Evolutionary conservation across 2,113 vertebrate genomes (phyloP), one percentile per base, ranked within the genome.

Genomic region (Falcunculus frontatus): DNA sequence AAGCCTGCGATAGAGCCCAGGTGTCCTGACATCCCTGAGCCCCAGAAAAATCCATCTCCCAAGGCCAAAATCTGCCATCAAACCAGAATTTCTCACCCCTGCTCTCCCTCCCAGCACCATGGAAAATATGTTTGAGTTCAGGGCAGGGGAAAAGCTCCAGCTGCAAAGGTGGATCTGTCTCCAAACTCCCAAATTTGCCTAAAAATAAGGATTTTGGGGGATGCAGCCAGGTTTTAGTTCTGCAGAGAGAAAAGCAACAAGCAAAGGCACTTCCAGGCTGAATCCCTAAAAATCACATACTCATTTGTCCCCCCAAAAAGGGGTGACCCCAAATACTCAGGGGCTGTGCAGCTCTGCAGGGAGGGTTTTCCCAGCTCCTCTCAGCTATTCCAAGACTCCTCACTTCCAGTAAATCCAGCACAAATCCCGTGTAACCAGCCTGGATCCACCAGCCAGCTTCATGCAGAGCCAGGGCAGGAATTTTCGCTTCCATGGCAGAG

Each of bases 241-340:
- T 44, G 25, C 27, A 83, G 41, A 72, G 42, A 65, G 27, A 56
- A 82, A 47, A 59, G 12, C 42, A 62, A 67, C 0, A 10, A 63
- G 30, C 49, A 7, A 37, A 6, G 35, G 17, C 11, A 9, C 30
- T 68, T 49, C 47, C 65, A 90, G 37, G 25, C 42, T 25, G 18
- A n/a, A 10, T 0, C 1, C 49, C 26, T 16, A 10, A 26, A 70
- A 42, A 18, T 11, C 53, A 17, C 6, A 0, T 6, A 16, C 21
- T 39, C 50, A 16, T n/a, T 0, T 47, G 29, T 27, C 0, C 53
- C 59, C 30, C 33, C 4, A n/a, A 82, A 62, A 21, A 16, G 18
- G 16, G 33, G 30, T 12, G 42, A 80, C 7, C 29, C 44, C 57
- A 73, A 67, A 27, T 17, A 16, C 19, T 35, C 39, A 4, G 57